Evolutionary conservation across 23 tunicate species (phyloP).

Genomic region (Ciona savignyi): DNA sequence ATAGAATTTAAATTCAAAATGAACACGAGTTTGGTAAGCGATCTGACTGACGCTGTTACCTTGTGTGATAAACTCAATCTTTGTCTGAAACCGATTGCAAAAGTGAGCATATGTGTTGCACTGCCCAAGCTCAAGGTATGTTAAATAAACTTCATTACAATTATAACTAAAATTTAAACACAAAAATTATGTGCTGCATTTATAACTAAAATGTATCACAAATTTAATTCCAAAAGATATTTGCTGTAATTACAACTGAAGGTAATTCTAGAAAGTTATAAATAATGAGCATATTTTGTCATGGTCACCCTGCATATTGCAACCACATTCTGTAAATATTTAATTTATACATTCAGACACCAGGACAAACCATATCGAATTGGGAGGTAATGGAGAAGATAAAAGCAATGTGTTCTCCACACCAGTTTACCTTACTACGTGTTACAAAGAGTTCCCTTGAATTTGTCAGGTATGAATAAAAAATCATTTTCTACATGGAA

Average conservation of each 20-base stretch:
- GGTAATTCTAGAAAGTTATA: too few relatives aligned
- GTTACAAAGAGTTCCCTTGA: slow-evolving; percentile 80
- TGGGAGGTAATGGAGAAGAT: slow-evolving; percentile 98
- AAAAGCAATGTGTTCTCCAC: slow-evolving; percentile 81
- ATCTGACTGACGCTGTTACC: slow-evolving; percentile 55
- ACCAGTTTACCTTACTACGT: slow-evolving; percentile 58
- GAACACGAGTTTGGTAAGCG: slow-evolving; percentile 81
- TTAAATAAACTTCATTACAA: too few relatives aligned
- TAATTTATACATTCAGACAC: slow-evolving; percentile 27
- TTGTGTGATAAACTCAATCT: slow-evolving; percentile 48
- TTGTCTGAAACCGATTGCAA: slow-evolving; percentile 88
- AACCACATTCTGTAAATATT: not conserved
- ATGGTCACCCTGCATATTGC: too few relatives aligned
- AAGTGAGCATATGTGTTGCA: slow-evolving; percentile 77
- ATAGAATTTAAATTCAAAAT: not conserved
- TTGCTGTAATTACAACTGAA: not conserved
- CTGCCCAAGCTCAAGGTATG: slow-evolving; percentile 84
- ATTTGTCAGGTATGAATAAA: slow-evolving; percentile 47
- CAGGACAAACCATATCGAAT: slow-evolving; percentile 96
- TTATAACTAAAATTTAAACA: too few relatives aligned
- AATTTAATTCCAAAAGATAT: too few relatives aligned
- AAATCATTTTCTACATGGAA: not conserved
- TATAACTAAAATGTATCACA: too few relatives aligned
- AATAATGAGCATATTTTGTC: too few relatives aligned
- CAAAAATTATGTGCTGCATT: too few relatives aligned